Conservation (phyloP, 2,113 vertebrate genomes). For the Gopherus flavomarginatus region DNA sequence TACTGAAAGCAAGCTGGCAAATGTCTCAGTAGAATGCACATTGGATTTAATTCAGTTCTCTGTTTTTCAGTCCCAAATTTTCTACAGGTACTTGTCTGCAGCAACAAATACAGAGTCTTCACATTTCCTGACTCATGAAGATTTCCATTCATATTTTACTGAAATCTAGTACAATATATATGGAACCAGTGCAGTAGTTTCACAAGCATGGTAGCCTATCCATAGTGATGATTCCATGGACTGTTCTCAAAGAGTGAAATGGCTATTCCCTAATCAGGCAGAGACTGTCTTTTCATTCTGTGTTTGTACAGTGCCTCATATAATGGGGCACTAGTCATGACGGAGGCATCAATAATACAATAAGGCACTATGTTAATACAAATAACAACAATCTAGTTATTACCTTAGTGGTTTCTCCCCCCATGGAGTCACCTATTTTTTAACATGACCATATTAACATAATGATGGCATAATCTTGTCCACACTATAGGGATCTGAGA, state of each 20-base stretch:
- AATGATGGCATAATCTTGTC: neutral
- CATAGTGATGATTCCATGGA: accelerated
- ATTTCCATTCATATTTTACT: accelerated
- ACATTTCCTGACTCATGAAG: neutral
- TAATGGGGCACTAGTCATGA: neutral
- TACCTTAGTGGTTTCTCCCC: neutral
- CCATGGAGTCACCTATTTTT: neutral
- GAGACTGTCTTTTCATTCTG: neutral
- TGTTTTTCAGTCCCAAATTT: neutral
- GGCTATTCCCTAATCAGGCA: neutral
- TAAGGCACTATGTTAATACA: neutral
- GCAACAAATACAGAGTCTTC: neutral
- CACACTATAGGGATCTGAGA: neutral
- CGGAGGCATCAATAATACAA: neutral
- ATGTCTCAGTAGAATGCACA: neutral
- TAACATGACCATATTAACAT: neutral
- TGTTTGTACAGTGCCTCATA: neutral
- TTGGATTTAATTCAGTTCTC: neutral
- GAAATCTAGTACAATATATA: too few relatives aligned
- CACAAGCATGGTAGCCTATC: neutral
- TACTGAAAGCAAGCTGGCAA: neutral
- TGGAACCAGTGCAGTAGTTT: neutral
- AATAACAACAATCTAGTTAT: neutral
- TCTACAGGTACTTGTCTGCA: neutral
- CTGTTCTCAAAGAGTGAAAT: neutral